Evolutionary conservation across 2,888 invertebrate genomes (phyloP).

Genomic region (Noctua fimbriata): DNA sequence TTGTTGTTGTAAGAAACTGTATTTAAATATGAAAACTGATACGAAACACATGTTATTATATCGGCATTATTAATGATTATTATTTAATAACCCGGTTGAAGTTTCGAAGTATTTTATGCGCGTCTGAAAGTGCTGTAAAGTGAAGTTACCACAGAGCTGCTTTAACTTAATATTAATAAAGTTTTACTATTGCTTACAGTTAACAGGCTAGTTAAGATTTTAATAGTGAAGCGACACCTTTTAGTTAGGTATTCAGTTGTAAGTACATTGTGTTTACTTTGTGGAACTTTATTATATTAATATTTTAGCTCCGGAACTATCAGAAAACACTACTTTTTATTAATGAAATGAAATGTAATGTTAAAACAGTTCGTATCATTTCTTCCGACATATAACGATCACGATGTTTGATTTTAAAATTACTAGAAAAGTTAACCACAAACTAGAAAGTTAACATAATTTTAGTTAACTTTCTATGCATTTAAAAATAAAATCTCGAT

Average conservation of each 20-base stretch:
- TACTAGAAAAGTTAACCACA: neutral
- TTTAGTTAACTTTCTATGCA: neutral
- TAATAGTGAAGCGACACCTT: slow-evolving; percentile 32
- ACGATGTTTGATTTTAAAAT: neutral
- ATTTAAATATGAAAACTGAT: slow-evolving; percentile 1
- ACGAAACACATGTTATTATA: neutral
- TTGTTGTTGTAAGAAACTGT: neutral
- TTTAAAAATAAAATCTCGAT: neutral
- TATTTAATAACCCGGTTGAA: slow-evolving; percentile 27
- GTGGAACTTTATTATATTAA: neutral
- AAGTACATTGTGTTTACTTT: neutral
- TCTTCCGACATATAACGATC: too few relatives aligned
- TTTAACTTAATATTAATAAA: slow-evolving; percentile 67
- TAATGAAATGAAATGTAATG: neutral
- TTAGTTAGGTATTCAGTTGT: slow-evolving; percentile 11
- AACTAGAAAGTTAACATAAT: neutral
- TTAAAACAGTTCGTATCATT: neutral
- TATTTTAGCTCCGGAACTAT: neutral
- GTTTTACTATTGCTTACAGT: slow-evolving; percentile 57
- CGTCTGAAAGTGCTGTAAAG: slow-evolving; percentile 48
- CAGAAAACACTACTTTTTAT: neutral
- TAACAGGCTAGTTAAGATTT: slow-evolving; percentile 32
- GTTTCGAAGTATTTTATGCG: slow-evolving; percentile 49
- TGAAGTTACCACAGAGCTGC: slow-evolving; percentile 37
- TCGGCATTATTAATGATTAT: slow-evolving; percentile 36